phyloP scores from a whole-genome alignment of 2,888 invertebrate species.

The Limulus polyphemus region DNA sequence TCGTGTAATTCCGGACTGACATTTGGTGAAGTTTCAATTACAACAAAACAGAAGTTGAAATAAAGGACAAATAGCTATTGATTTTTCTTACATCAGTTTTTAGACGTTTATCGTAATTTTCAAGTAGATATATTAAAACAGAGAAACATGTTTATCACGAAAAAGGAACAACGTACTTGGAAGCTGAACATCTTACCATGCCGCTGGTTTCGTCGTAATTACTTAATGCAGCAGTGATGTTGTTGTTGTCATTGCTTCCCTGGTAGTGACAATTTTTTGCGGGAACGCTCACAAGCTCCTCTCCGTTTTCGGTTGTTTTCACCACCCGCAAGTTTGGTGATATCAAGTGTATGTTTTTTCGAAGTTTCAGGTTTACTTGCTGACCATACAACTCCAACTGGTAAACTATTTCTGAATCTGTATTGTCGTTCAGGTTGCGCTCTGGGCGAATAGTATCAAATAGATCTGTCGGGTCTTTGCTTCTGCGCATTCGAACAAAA shows the following conservation, averaged over 20 bases:
- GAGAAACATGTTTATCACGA: neutral
- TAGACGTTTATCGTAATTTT: neutral
- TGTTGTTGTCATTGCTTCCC: slow-evolving; percentile 10
- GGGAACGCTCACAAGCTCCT: neutral
- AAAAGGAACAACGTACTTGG: too few species aligned
- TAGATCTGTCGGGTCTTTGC: neutral
- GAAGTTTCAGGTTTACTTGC: slow-evolving; percentile 10
- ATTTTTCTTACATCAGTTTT: too few species aligned
- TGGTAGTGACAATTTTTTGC: slow-evolving; percentile 10
- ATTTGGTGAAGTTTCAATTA: too few species aligned
- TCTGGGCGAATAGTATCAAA: neutral
- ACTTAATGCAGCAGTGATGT: slow-evolving; percentile 10
- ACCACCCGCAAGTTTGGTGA: slow-evolving; percentile 12
- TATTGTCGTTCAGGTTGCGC: neutral
- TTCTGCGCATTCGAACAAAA: slow-evolving; percentile 9
- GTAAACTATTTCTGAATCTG: neutral
- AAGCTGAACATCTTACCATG: slow-evolving; percentile 5
- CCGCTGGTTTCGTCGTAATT: slow-evolving; percentile 1
- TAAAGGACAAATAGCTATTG: too few species aligned
- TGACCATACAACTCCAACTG: slow-evolving; percentile 8
- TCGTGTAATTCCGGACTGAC: too few species aligned
- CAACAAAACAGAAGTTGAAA: too few species aligned
- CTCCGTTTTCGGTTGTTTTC: slow-evolving; percentile 2
- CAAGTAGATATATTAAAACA: neutral
- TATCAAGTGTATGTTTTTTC: slow-evolving; percentile 6